Base-by-base conservation (phyloP, 1,140 invertebrate genomes). In the Drosophila teissieri region DNA sequence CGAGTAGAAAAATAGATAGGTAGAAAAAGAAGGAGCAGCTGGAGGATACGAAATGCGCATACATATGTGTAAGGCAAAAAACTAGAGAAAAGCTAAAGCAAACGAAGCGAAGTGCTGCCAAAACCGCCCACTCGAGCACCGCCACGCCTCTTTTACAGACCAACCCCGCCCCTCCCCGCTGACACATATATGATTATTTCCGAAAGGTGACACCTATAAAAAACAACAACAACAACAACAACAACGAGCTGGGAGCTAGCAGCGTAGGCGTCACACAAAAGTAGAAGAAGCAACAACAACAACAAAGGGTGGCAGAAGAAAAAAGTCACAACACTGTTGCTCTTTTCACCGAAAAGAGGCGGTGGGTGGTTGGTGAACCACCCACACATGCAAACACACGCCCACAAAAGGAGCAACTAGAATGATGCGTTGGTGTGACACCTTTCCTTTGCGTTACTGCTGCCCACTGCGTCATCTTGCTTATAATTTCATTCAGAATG, bases 111-210 rank as follows among this genome's bases (percentile, higher is more conserved):
- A 86, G 78, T 86, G 83, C 74, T 70, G 74, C 74, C 81, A 17
- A 63, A 61, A 63, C 70, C 39, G 56, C 48, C 55, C 57, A 15
- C 48, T 22, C 42, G 10, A 2, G 51, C 37, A 19, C 36, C 11
- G 39, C 46, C 17, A 15, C 34, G 14, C 27, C 36, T 15, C 12
- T 24, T 11, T 37, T 8, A 11, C 34, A 14, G 40, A 3, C 22
- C 39, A n/a, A 6, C 39, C n/a, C 10, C 3, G 1, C 17, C 6
- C 6, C 24, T 8, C n/a, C 44, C 77, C 73, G 69, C 75, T 88
- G 84, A 88, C 84, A 88, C 84, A 88, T 88, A 88, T 88, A 89
- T 88, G 84, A 88, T 88, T 88, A 88, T 88, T 88, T 88, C 84
- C 84, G 84, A 88, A 88, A 83, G 84, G 84, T 88, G 84, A 88